Conservation (phyloP, 2,113 vertebrate genomes). For the Cyanistes caeruleus region DNA sequence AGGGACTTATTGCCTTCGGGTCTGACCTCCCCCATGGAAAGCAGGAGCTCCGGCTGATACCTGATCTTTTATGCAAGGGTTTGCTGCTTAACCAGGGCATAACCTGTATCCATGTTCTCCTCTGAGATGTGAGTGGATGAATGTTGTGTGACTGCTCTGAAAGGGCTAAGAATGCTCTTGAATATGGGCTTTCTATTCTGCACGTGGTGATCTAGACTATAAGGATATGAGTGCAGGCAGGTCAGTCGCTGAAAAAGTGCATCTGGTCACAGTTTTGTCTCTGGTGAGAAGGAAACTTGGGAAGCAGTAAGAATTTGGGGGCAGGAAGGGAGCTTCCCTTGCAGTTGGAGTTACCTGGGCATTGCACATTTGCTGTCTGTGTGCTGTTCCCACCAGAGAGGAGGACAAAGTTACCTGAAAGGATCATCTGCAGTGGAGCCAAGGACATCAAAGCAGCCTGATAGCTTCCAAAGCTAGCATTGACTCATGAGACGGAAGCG, state of each 20-base stretch:
- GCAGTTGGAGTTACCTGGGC: fast-evolving
- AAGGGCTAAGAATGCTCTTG: not conserved
- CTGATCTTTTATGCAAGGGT: not conserved
- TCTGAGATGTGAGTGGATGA: not conserved
- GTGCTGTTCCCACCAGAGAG: not conserved
- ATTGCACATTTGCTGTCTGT: not conserved
- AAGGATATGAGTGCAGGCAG: not conserved
- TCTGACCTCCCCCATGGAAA: not conserved
- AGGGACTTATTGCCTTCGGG: not conserved
- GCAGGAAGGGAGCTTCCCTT: not conserved
- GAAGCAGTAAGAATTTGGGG: not conserved
- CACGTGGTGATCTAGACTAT: fast-evolving
- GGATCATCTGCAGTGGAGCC: not conserved
- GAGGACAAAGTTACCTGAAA: not conserved
- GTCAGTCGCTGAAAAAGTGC: not conserved
- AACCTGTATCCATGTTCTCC: fast-evolving
- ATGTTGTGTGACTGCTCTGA: fast-evolving
- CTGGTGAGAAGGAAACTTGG: not conserved
- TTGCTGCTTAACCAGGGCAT: not conserved
- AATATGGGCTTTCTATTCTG: not conserved
- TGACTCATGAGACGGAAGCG: not conserved
- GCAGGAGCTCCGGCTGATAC: not conserved
- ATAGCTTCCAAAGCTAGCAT: not conserved
- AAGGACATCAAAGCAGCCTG: not conserved
- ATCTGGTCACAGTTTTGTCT: not conserved